Evolutionary conservation across 2,113 vertebrate species (phyloP), one percentile per base, ranked within the genome.

Genomic region (Tachycineta bicolor): DNA sequence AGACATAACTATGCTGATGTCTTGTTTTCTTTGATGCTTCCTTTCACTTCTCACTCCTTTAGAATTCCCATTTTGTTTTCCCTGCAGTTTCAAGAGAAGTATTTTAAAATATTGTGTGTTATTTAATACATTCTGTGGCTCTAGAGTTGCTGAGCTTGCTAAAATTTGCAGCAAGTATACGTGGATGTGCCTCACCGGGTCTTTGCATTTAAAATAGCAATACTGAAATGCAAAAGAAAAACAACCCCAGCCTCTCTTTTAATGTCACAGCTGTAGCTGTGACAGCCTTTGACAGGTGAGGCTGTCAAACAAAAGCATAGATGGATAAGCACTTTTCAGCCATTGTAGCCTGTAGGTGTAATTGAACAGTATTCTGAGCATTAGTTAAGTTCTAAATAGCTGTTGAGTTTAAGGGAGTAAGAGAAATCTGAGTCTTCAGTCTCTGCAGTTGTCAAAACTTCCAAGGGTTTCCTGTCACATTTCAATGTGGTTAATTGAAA

Each of bases 401-500:
- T 91, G 2, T 44, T 37, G n/a, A 65, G 8, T 85, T 83, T 22
- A 49, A 73, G 41, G 29, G 17, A 50, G 7, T 49, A 24, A 39
- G 9, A 79, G 70, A 60, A 60, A 53, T 67, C 5, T 12, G 31
- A 46, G 14, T 67, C 12, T 79, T 75, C 20, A 47, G 19, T 22
- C 8, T 68, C 8, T 65, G 6, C 10, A 34, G 6, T 20, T 67
- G 20, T 76, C 6, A 65, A 21, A 87, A 76, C 11, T 52, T 34
- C 0, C 0, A 2, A 33, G 6, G 4, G 47, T 53, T 88, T 88
- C 13, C 3, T 73, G 2, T 41, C 5, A 21, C 8, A 4, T 79
- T 81, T 31, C 12, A 23, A 2, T 46, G 22, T 60, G 6, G 11
- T 58, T 83, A 43, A 49, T 62, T 13, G n/a, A n/a, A 55, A 87